Evolutionary conservation across 2,113 vertebrate genomes (phyloP).

Genomic region (rabbit (Oryctolagus cuniculus)): DNA sequence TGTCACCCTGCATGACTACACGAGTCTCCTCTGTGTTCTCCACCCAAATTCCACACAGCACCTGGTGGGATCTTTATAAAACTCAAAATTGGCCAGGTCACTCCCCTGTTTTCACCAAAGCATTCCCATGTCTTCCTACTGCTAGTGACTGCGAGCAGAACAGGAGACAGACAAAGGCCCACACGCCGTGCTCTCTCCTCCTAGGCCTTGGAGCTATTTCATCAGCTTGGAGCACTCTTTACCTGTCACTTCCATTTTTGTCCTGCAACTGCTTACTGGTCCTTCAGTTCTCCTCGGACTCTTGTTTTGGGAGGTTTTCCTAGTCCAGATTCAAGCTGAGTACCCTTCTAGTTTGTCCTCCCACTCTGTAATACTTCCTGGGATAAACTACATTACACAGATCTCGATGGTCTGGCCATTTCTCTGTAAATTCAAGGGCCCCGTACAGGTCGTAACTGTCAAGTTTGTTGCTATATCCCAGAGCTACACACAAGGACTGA

Average conservation of each 20-base stretch:
- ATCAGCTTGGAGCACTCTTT: not conserved
- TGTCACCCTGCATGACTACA: not conserved
- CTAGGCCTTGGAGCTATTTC: not conserved
- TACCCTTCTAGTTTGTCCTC: not conserved
- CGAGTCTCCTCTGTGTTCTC: rapidly evolving
- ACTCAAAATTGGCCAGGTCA: not conserved
- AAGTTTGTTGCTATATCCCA: not conserved
- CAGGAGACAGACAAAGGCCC: not conserved
- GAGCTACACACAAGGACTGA: not conserved
- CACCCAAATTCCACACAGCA: not conserved
- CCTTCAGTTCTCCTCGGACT: not conserved
- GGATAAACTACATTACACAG: not conserved
- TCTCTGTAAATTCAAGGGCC: not conserved
- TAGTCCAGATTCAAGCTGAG: not conserved
- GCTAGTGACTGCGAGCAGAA: not conserved
- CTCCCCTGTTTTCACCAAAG: not conserved
- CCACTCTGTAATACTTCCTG: not conserved
- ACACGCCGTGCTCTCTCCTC: rapidly evolving
- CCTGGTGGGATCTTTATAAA: not conserved
- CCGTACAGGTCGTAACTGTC: not conserved
- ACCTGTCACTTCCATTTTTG: not conserved
- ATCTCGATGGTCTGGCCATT: not conserved
- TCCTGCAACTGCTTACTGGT: not conserved
- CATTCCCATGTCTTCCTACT: not conserved
- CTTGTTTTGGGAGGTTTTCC: not conserved